Percentiles rank a stretch among this genome's conserved stretches.
phyloP scores from a whole-genome alignment of 2,888 invertebrate species.

The Hydroisotoma schaefferi region DNA sequence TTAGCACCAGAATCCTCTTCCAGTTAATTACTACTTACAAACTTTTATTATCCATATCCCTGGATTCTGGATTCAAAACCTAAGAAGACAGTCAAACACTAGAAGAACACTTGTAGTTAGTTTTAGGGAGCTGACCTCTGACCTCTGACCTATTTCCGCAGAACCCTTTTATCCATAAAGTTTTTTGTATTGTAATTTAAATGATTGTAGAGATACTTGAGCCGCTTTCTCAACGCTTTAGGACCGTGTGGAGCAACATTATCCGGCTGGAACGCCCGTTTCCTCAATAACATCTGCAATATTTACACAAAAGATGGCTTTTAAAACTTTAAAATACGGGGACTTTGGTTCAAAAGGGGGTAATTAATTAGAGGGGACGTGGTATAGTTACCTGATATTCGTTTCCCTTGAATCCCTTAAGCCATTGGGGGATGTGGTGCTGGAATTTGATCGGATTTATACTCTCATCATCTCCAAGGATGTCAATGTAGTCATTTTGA shows the following conservation, averaged over 20 bases:
- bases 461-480: conserved; percentile 77
- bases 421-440: conserved; percentile 83
- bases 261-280: conserved; percentile 52
- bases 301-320: conserved; percentile 7
- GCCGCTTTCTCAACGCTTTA: conserved; percentile 69
- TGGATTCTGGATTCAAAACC: no score
- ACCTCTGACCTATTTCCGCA: conserved; percentile 12
- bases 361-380: background rate
- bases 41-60: no score
- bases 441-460: conserved; percentile 78
- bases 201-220: conserved; percentile 69
- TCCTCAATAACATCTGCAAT: conserved; percentile 60
- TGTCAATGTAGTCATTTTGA: conserved; percentile 96
- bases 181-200: conserved; percentile 79
- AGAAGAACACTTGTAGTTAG: no score
- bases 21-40: no score
- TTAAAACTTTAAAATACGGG: no score
- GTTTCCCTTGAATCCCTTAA: conserved; percentile 80
- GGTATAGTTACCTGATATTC: conserved; percentile 79
- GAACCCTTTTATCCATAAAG: conserved; percentile 51
- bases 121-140: no score
- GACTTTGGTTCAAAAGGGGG: no score
- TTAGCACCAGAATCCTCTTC: no score
- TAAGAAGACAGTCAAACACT: no score
- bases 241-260: conserved; percentile 53